Base-by-base conservation (phyloP, 2,888 invertebrate species). In the Metopia argyrocephala region DNA sequence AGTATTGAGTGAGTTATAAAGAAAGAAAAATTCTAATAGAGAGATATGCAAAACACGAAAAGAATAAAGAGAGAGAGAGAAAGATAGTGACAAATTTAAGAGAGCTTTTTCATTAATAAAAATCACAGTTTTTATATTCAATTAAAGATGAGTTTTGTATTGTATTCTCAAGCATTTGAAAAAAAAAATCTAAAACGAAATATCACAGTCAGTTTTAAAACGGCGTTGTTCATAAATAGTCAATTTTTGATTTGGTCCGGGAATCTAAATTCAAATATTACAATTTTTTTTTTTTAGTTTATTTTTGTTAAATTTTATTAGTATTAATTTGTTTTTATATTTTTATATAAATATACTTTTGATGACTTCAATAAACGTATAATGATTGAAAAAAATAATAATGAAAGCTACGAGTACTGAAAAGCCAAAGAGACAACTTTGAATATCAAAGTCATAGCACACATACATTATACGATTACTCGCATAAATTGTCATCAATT, bases 61-160 rank as follows among this genome's bases (percentile, higher is more conserved):
- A 59, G 27, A 76, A 28, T 61, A 12, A 50, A 9, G 21, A 56
- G 27, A 66, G 21, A 73, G 45, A 38, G 23, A 48, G 54, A 54
- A 5, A 28, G 38, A 3, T 5, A 21, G 9, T 27, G 18, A 23
- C 31, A 20, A 61, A n/a, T 15, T 15, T 5, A 45, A 68, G 66
- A 75, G 76, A 62, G 38, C 12, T 62, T 73, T 78, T 45, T 66
- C 70, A 68, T 76, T 65, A 81, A 57, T 61, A 74, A 57, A 61
- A 81, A 81, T 81, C 81, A 81, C 65, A 65, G 81, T 62, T 81
- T 81, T 81, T 78, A 61, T 70, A 57, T 81, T 66, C 50, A 78
- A 78, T 78, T 81, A 75, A 78, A 81, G 78, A 81, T 76, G 76
- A 76, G 64, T 64, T 73, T 23, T 50, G 31, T 62, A 28, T 25